Evolutionary conservation across 2,113 vertebrate genomes (phyloP).

Genomic region (Anas platyrhynchos): DNA sequence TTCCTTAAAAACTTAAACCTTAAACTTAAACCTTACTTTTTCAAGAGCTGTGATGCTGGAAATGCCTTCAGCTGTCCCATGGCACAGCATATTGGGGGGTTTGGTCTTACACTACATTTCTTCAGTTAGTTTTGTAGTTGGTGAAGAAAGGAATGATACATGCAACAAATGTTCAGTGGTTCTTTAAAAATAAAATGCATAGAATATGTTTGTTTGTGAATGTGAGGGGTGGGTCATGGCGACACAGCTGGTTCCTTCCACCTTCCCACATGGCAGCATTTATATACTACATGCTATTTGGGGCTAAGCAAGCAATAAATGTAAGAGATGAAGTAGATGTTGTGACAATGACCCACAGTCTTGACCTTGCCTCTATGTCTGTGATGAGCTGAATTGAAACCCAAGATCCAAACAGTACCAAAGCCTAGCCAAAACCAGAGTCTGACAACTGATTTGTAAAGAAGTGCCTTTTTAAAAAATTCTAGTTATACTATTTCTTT

Average conservation of each 20-base stretch:
- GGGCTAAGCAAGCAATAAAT: neutral
- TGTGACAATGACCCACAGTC: neutral
- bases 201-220: neutral
- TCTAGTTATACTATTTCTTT: neutral
- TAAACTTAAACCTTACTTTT: neutral
- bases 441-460: neutral
- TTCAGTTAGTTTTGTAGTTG: neutral
- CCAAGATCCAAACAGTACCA: neutral
- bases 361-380: accelerated
- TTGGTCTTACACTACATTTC: neutral
- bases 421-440: neutral
- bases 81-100: neutral
- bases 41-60: neutral
- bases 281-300: accelerated
- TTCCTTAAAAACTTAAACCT: neutral
- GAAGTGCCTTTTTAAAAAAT: neutral
- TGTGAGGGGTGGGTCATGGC: neutral
- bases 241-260: neutral
- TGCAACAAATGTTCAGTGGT: neutral
- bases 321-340: neutral
- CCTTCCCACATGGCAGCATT: neutral
- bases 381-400: neutral
- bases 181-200: neutral
- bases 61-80: neutral
- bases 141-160: neutral